These are phyloP conservation scores for Harmothoe impar DNA, from an alignment of 2,888 invertebrate species.

Conservation along the genomic window DNA sequence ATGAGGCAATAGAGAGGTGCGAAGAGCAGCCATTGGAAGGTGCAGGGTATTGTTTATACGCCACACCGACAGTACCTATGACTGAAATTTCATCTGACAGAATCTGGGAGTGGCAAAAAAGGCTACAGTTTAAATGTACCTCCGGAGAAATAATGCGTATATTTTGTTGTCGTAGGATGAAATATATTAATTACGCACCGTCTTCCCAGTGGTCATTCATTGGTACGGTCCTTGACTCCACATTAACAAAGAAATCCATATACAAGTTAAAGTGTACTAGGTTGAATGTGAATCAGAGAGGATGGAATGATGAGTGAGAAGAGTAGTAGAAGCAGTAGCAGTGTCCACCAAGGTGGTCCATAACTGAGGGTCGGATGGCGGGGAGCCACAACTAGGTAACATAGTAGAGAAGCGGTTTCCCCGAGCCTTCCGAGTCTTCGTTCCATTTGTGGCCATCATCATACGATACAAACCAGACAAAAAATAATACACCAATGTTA, in stretches of 20 bases:
- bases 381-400: neutral
- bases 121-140: too few relatives aligned
- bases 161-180: slow-evolving; percentile 10
- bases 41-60: neutral
- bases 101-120: neutral
- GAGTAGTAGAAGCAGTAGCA: slow-evolving; percentile 7
- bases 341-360: neutral
- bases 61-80: slow-evolving; percentile 2
- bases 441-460: neutral
- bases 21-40: too few relatives aligned
- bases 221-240: neutral
- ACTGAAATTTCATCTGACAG: neutral
- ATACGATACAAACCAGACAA: neutral
- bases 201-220: slow-evolving; percentile 22
- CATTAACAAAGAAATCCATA: neutral
- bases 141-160: neutral
- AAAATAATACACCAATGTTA: neutral
- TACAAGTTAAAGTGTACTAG: slow-evolving; percentile 5
- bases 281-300: slow-evolving; percentile 27
- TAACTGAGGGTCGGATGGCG: neutral
- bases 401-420: neutral
- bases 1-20: too few relatives aligned
- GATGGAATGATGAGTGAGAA: neutral
- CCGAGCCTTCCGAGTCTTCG: neutral
- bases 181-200: neutral